These are phyloP conservation scores for Rana temporaria DNA, from an alignment of 2,113 vertebrate species.

Conservation along the genomic window DNA sequence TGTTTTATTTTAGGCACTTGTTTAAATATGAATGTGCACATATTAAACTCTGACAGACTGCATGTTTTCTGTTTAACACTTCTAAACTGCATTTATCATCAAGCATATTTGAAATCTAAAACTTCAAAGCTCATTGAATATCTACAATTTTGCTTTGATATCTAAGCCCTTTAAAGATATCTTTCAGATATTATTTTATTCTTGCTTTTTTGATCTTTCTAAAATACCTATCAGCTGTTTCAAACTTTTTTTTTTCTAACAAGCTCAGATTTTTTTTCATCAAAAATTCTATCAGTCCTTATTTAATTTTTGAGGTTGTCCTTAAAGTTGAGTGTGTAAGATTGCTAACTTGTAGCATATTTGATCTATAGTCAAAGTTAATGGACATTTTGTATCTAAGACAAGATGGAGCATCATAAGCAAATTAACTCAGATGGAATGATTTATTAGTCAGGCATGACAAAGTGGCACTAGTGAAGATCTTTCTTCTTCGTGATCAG, in stretches of 20 bases:
- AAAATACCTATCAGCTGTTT: conserved; percentile 29
- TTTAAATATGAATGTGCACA: conserved; percentile 47
- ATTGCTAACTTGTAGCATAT: neutral
- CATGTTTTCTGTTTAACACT: conserved; percentile 42
- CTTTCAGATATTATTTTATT: conserved; percentile 39
- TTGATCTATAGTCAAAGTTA: neutral
- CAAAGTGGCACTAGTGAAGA: too few species aligned
- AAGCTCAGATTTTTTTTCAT: conserved; percentile 27
- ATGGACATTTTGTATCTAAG: too few species aligned
- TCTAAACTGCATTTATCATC: conserved; percentile 51
- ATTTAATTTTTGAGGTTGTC: neutral
- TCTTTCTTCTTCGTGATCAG: too few species aligned
- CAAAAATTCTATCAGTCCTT: conserved; percentile 21
- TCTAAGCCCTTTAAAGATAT: conserved; percentile 49
- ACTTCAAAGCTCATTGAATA: conserved; percentile 50
- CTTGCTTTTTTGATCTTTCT: conserved; percentile 26
- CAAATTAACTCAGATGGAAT: too few species aligned
- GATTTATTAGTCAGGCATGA: too few species aligned
- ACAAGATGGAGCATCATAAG: too few species aligned
- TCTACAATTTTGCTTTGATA: conserved; percentile 53
- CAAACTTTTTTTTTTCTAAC: conserved; percentile 9
- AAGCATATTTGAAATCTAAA: conserved; percentile 46
- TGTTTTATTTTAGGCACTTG: conserved; percentile 30
- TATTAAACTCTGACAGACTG: conserved; percentile 42
- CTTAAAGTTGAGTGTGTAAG: conserved; percentile 2